Conservation (phyloP, 2,797 vertebrate genomes). For the Malurus leucopterus region DNA sequence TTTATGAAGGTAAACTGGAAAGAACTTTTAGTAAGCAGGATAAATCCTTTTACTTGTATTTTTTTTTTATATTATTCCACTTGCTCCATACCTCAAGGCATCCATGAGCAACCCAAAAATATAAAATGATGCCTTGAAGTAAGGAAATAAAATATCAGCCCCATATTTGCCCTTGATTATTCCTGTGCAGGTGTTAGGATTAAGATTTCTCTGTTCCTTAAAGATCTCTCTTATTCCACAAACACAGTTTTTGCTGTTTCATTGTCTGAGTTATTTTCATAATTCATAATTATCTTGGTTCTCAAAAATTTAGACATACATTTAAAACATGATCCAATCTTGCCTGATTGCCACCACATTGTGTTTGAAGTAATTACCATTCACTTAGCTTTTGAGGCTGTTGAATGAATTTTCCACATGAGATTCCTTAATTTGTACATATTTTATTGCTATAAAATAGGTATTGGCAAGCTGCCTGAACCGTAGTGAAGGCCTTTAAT, state of each 20-base stretch:
- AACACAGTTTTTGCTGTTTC: constrained; percentile 56
- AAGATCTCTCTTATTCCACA: constrained; percentile 54
- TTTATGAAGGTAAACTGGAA: background rate
- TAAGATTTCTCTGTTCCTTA: constrained; percentile 15
- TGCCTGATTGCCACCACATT: constrained; percentile 82
- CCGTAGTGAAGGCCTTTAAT: constrained; percentile 72
- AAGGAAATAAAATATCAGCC: background rate
- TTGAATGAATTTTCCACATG: constrained; percentile 84
- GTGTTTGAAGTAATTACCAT: constrained; percentile 83
- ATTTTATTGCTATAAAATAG: constrained; percentile 82
- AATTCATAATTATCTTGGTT: constrained; percentile 78
- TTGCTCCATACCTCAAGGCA: background rate
- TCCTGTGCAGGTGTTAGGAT: constrained; percentile 53
- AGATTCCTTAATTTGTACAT: constrained; percentile 85
- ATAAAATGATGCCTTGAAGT: background rate
- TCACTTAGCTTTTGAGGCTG: constrained; percentile 85
- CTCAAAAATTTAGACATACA: constrained; percentile 75
- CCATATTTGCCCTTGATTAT: background rate
- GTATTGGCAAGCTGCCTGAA: constrained; percentile 78
- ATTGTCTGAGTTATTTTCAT: constrained; percentile 75
- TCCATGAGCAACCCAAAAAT: background rate
- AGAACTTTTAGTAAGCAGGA: background rate
- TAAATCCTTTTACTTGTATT: background rate
- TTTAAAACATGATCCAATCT: constrained; percentile 85
- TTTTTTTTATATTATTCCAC: background rate